Evolutionary conservation across 37 sponge, comb jelly and placozoan species (phyloP).

Genomic region (Beroe forskalii): DNA sequence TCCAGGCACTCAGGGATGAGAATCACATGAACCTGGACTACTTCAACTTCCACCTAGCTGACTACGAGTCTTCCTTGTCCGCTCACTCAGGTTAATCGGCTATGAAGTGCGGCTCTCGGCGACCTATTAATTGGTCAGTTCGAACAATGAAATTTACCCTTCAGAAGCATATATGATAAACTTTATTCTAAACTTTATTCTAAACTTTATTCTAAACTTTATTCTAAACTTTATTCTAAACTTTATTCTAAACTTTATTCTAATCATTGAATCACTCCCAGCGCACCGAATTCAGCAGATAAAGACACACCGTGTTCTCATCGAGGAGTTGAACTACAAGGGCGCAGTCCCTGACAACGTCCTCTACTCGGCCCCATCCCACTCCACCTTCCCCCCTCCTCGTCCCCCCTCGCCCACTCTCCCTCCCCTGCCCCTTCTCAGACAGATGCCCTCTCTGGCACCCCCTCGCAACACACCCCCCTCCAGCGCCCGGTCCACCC

Average conservation of each 20-base stretch:
- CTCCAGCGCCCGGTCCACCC: constrained; percentile 50
- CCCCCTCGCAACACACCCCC: constrained; percentile 15
- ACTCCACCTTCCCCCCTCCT: constrained; percentile 45
- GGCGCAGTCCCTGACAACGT: constrained; percentile 59
- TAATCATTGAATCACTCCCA: too few species aligned
- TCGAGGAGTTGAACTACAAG: constrained; percentile 70
- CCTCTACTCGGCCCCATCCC: constrained; percentile 48
- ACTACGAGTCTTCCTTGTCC: constrained; percentile 68
- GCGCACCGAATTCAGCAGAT: constrained; percentile 78
- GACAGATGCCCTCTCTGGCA: constrained; percentile 46
- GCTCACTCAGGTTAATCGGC: constrained; percentile 41
- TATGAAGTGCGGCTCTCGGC: too few species aligned
- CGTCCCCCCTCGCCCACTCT: constrained; percentile 46
- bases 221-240: too few species aligned
- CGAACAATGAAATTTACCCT: too few species aligned
- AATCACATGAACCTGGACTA: constrained; percentile 72
- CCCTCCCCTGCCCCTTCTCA: constrained; percentile 49
- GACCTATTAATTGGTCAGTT: too few species aligned
- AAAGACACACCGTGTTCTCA: constrained; percentile 69
- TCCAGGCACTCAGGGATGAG: background rate
- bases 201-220: too few species aligned
- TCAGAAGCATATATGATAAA: too few species aligned
- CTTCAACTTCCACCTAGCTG: constrained; percentile 74
- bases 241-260: too few species aligned
- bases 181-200: too few species aligned